Conservation (phyloP, 1,140 invertebrate species). For the Drosophila nigrodunni region DNA sequence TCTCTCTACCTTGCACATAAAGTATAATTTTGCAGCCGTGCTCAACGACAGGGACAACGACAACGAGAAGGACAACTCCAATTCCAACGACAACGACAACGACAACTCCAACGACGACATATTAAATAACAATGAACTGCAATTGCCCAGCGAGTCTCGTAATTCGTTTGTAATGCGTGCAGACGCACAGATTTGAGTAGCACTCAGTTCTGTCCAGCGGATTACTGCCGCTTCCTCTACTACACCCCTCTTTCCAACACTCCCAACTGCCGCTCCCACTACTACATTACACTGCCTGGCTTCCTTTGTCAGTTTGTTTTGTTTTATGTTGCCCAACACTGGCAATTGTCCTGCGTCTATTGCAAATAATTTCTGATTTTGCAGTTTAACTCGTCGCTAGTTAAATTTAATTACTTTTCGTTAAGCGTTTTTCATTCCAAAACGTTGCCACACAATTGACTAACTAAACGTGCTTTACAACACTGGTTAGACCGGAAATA, state of each 20-base stretch:
- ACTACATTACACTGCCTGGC: neutral
- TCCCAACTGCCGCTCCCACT: neutral
- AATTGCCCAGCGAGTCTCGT: conserved; percentile 80
- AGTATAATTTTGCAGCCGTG: conserved; percentile 73
- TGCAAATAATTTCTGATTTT: conserved; percentile 75
- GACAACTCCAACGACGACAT: conserved; percentile 57
- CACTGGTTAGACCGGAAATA: neutral
- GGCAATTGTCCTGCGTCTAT: conserved; percentile 52
- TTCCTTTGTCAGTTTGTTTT: conserved; percentile 53
- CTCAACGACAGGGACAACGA: conserved; percentile 40
- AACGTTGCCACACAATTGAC: conserved; percentile 6
- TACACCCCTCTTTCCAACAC: neutral
- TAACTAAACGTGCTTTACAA: neutral
- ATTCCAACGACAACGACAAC: conserved; percentile 1
- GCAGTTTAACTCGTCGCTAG: conserved; percentile 62
- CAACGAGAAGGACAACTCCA: conserved; percentile 1
- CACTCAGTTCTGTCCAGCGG: conserved; percentile 35
- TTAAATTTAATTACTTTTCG: conserved; percentile 75
- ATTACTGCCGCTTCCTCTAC: neutral
- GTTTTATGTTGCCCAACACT: conserved; percentile 58
- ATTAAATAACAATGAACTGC: conserved; percentile 84
- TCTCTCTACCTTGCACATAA: conserved; percentile 57
- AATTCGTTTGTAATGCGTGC: conserved; percentile 82
- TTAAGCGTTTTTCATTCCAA: conserved; percentile 37
- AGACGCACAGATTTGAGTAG: conserved; percentile 81